Percentiles rank a stretch among this genome's conserved stretches.
Conservation (phyloP, 2,888 invertebrate genomes). For the Mantis religiosa region DNA sequence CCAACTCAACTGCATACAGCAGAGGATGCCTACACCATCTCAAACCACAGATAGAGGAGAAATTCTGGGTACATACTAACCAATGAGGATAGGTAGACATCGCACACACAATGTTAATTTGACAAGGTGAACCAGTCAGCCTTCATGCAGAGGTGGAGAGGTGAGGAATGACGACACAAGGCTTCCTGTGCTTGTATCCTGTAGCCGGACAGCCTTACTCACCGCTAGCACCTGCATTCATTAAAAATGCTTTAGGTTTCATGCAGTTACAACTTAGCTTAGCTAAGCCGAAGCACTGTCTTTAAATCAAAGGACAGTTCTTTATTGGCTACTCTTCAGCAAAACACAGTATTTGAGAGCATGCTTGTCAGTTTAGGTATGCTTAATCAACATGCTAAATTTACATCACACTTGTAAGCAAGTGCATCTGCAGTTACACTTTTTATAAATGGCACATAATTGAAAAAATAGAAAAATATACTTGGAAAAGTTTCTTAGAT, state of each 20-base stretch:
- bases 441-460: too few relatives aligned
- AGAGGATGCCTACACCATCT: background rate
- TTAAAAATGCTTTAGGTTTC: background rate
- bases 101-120: background rate
- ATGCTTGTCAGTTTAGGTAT: background rate
- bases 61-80: background rate
- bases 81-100: background rate
- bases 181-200: background rate
- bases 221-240: background rate
- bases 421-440: too few relatives aligned
- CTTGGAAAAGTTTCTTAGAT: too few relatives aligned
- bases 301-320: background rate
- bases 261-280: background rate
- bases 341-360: background rate
- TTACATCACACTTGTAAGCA: too few relatives aligned
- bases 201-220: background rate
- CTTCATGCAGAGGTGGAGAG: background rate
- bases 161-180: background rate
- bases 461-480: too few relatives aligned
- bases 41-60: background rate
- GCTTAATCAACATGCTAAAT: too few relatives aligned
- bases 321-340: background rate
- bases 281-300: background rate
- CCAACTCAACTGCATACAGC: too few relatives aligned
- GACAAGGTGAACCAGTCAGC: background rate